These are phyloP conservation scores for Brachylomia viminalis DNA, from an alignment of 2,888 invertebrate genomes.

Conservation along the genomic window DNA sequence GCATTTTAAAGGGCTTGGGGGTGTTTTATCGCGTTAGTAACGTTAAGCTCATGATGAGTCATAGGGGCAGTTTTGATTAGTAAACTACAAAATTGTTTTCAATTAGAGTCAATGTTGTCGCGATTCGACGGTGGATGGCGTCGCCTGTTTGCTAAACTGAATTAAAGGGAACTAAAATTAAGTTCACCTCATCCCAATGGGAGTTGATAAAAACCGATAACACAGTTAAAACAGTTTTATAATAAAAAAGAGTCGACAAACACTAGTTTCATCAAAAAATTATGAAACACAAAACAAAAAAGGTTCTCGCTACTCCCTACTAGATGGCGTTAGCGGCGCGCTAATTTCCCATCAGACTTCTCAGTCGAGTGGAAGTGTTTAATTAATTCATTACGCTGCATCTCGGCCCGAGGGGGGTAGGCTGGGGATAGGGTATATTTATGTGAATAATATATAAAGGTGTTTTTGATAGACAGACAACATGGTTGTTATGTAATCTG, in stretches of 20 bases:
- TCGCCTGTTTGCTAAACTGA: neutral
- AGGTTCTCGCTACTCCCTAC: conserved; percentile 67
- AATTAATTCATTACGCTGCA: conserved; percentile 69
- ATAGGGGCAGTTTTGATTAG: conserved; percentile 56
- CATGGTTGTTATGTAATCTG: conserved; percentile 38
- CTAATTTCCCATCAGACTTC: conserved; percentile 66
- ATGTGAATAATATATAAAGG: conserved; percentile 61
- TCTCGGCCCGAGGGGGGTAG: conserved; percentile 62
- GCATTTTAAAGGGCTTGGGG: conserved; percentile 56
- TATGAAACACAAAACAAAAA: conserved; percentile 37
- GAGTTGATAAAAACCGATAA: neutral
- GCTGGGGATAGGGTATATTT: conserved; percentile 59
- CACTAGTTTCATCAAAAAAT: conserved; percentile 1
- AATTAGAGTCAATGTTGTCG: conserved; percentile 4
- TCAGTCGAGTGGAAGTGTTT: conserved; percentile 65
- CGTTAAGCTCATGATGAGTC: conserved; percentile 55
- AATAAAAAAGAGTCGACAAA: neutral
- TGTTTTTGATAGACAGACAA: conserved; percentile 54
- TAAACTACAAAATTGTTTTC: conserved; percentile 49
- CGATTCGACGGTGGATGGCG: conserved; percentile 46
- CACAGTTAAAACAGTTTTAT: neutral
- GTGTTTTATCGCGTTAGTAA: conserved; percentile 43
- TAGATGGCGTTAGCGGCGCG: conserved; percentile 65
- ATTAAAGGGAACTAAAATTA: too few species aligned
- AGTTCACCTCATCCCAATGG: neutral